Base-by-base conservation (phyloP, 2,113 vertebrate species). In the Gallinago media region DNA sequence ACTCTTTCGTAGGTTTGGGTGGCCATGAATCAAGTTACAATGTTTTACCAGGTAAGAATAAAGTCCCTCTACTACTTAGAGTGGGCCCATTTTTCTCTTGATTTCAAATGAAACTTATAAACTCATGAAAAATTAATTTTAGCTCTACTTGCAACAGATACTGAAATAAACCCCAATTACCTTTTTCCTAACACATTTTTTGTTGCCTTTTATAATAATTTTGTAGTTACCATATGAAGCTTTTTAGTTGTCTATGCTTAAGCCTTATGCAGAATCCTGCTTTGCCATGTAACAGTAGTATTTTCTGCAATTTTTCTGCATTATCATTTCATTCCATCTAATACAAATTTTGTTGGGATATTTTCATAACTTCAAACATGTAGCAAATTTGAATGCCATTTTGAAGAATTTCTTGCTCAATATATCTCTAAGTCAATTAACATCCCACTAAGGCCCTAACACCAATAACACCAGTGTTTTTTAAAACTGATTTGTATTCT, bases 1-100 rank as follows among this genome's bases (percentile, higher is more conserved):
- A 98, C 66, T 98, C 99, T 29, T 97, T 99, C 40, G 70, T 97
- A 95, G 98, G 97, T 62, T 22, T 97, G 65, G 97, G 88, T 76
- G 98, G 98, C 83, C 97, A 96, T 6, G 98, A 99, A 88, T 98
- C 98, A 52, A 98, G 93, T 89, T 99, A 99, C 94, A 98, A 96
- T 6, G 92, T 99, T 44, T 63, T 99, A 89, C 99, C 99, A 99
- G 99, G 99, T 99, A 96, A 98, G 98, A 85, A 16, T 36, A 89
- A 17, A 66, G 56, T 16, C 22, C 32, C 58, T 58, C 54, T 46
- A 14, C 74, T 55, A 4, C 31, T 20, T 1, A 18, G 4, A 21
- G 19, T 2, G 16, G 42, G 20, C 3, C 5, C 1, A 2, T 26
- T 62, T 62, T 22, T 26, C 27, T 55, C 56, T 59, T 55, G 4